Conservation (phyloP, 1,140 invertebrate species). For the Cecropterus lyciades region DNA sequence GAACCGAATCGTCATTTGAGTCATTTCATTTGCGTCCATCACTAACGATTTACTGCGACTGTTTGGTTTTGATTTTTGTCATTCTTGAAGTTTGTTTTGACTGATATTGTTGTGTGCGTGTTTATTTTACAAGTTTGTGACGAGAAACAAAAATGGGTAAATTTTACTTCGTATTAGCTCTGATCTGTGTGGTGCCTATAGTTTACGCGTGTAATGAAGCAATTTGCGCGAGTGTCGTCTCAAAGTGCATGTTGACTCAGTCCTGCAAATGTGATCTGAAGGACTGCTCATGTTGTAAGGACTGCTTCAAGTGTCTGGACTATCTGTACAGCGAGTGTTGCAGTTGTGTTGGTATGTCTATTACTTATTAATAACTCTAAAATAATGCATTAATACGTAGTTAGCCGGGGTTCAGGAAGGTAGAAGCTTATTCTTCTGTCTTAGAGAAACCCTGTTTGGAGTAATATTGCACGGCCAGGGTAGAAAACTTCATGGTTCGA, state of each 20-base stretch:
- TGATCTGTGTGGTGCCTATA: constrained; percentile 65
- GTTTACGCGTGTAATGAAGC: constrained; percentile 91
- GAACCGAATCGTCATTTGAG: too few species aligned
- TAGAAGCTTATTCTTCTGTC: too few species aligned
- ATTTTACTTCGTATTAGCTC: constrained; percentile 55
- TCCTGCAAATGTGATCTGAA: constrained; percentile 97
- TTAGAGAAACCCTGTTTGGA: too few species aligned
- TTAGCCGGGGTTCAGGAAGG: too few species aligned
- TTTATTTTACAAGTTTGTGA: not conserved
- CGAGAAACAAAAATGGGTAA: constrained; percentile 52
- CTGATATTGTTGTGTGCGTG: not conserved
- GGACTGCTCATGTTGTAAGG: constrained; percentile 96
- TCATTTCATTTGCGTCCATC: not conserved
- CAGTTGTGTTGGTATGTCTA: constrained; percentile 94
- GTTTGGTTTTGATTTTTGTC: not conserved
- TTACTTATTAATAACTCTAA: too few species aligned
- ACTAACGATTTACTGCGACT: not conserved
- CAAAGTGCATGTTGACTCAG: constrained; percentile 97
- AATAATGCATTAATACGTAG: too few species aligned
- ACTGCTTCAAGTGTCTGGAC: constrained; percentile 95
- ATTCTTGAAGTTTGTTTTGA: constrained; percentile 5
- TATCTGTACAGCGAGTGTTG: constrained; percentile 97
- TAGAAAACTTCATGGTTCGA: too few species aligned
- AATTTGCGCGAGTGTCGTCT: constrained; percentile 96
- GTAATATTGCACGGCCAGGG: too few species aligned